These are phyloP conservation scores for Caenorhabditis elegans DNA, from an alignment of 1,140 invertebrate genomes.

Conservation along the genomic window WBcel235 BX284606.5:15710001-15710500, in stretches of 20 bases:
- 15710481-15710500: neutral
- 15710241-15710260: too few relatives aligned
- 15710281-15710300: neutral
- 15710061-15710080: constrained; percentile 22
- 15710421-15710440: neutral
- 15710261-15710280: too few relatives aligned
- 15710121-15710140: neutral
- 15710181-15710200: too few relatives aligned
- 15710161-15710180: neutral
- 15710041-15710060: neutral
- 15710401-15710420: too few relatives aligned
- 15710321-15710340: neutral
- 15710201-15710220: too few relatives aligned
- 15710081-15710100: constrained; percentile 30
- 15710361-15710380: neutral
- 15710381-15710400: neutral
- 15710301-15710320: constrained; percentile 4
- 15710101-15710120: constrained; percentile 26
- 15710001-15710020: too few relatives aligned
- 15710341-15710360: neutral
- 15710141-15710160: constrained; percentile 15
- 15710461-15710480: neutral
- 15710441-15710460: neutral
- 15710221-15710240: too few relatives aligned
- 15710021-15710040: too few relatives aligned